Conservation (phyloP, 2,888 invertebrate genomes). For the Eledone cirrhosa region DNA sequence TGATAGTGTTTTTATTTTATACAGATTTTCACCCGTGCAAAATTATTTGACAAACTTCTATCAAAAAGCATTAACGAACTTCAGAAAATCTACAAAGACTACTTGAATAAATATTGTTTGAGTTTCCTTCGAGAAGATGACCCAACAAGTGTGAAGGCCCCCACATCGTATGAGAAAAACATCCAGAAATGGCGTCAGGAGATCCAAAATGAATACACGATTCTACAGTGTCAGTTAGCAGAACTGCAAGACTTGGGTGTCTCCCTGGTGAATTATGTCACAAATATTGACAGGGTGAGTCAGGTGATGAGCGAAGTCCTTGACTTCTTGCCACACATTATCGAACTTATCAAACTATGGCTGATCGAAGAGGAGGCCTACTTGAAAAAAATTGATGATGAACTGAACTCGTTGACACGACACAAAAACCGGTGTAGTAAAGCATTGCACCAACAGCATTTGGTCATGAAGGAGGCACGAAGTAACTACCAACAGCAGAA, state of each 20-base stretch:
- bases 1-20: neutral
- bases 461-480: neutral
- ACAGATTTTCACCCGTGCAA: constrained; percentile 11
- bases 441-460: neutral
- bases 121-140: neutral
- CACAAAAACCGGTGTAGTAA: neutral
- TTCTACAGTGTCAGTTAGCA: neutral
- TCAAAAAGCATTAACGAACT: neutral
- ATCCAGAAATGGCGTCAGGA: constrained; percentile 13
- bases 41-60: neutral
- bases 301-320: neutral
- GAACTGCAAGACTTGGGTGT: neutral
- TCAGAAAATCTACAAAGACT: neutral
- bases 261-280: neutral
- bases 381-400: neutral
- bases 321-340: neutral
- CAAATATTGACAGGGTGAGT: neutral
- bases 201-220: neutral
- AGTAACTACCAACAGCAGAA: neutral
- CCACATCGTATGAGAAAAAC: neutral
- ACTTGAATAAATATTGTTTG: constrained; percentile 1
- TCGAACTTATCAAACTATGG: neutral
- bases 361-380: neutral
- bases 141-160: neutral
- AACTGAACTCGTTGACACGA: neutral